Percentiles rank a stretch among this genome's conserved stretches.
These are phyloP conservation scores for Napeogenes inachia DNA, from an alignment of 2,888 invertebrate species.

Conservation along the genomic window DNA sequence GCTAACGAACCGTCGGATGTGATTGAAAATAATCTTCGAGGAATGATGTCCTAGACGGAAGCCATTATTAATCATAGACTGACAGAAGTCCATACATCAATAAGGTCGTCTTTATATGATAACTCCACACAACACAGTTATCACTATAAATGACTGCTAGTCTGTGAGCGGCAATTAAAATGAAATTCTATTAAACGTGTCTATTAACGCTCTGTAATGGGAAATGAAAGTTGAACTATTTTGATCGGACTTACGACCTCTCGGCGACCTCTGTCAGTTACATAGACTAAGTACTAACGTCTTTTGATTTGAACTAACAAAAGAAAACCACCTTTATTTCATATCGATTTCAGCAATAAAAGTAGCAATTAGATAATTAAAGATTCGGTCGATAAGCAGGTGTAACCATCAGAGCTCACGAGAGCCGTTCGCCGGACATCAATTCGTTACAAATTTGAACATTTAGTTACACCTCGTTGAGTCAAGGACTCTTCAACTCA, in stretches of 20 bases:
- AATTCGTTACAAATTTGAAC: conserved; percentile 73
- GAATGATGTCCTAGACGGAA: conserved; percentile 75
- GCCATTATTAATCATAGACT: conserved; percentile 70
- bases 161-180: conserved; percentile 49
- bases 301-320: conserved; percentile 26
- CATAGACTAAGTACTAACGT: conserved; percentile 16
- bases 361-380: conserved; percentile 66
- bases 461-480: conserved; percentile 77
- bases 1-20: conserved; percentile 76
- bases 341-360: conserved; percentile 29
- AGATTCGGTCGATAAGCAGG: conserved; percentile 67
- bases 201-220: conserved; percentile 44
- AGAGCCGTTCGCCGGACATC: conserved; percentile 62
- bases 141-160: conserved; percentile 15
- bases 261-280: conserved; percentile 12
- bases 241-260: conserved; percentile 42
- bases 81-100: conserved; percentile 75
- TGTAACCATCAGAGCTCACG: conserved; percentile 63
- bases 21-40: conserved; percentile 76
- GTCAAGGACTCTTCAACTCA: conserved; percentile 71
- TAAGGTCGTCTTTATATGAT: conserved; percentile 72
- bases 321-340: neutral
- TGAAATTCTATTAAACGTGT: conserved; percentile 56
- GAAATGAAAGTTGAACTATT: conserved; percentile 55
- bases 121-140: conserved; percentile 49